These are phyloP conservation scores for Drosophila biarmipes DNA, from an alignment of 1,140 invertebrate genomes.

Conservation along the genomic window DNA sequence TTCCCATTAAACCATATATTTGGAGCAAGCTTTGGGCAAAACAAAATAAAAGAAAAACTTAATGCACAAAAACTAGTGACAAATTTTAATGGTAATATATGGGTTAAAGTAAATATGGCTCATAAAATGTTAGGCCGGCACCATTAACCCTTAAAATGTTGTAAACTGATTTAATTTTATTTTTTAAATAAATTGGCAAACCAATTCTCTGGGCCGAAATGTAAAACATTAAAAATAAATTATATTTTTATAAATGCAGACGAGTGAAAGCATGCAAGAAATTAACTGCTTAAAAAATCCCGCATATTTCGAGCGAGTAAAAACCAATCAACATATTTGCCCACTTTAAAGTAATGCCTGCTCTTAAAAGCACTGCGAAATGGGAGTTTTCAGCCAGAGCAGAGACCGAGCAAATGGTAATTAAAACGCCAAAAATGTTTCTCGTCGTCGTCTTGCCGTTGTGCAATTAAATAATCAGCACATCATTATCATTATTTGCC, in stretches of 20 bases:
- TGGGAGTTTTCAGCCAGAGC: slow-evolving; percentile 5
- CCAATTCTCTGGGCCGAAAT: too few species aligned
- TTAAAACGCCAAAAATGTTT: slow-evolving; percentile 15
- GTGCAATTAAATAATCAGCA: slow-evolving; percentile 32
- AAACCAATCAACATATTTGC: slow-evolving; percentile 16
- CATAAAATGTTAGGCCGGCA: too few species aligned
- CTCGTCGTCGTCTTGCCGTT: neutral
- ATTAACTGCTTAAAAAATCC: neutral
- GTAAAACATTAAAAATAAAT: too few species aligned
- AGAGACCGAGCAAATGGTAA: neutral
- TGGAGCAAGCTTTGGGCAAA: too few species aligned
- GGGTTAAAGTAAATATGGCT: neutral
- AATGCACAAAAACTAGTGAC: too few species aligned
- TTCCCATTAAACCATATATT: too few species aligned
- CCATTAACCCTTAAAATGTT: too few species aligned
- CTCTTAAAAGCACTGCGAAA: neutral
- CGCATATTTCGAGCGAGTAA: neutral
- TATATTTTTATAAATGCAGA: neutral
- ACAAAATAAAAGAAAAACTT: too few species aligned
- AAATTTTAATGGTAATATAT: neutral
- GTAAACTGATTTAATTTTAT: neutral
- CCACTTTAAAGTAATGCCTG: slow-evolving; percentile 4
- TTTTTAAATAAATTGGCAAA: too few species aligned
- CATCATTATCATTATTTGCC: slow-evolving; percentile 24
- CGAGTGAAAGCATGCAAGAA: neutral